Base-by-base conservation (phyloP, 23 tunicate genomes). In the Styela plicata region DNA sequence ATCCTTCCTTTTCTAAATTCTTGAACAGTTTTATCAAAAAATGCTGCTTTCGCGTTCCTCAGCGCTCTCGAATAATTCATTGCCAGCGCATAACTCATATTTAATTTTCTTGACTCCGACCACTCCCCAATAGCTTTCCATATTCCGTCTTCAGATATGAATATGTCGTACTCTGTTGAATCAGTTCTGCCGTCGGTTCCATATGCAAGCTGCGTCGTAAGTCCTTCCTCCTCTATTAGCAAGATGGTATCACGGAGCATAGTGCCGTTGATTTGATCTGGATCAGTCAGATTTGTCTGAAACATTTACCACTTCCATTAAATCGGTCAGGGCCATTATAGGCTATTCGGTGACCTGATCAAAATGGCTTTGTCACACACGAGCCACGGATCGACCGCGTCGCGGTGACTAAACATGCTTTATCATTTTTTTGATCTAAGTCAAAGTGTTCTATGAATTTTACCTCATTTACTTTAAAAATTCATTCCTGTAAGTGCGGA, bases 61-160 rank as follows among this genome's bases (percentile, higher is more conserved):
- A 44, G 33, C 36, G 66, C 36, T 44, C 37, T 76, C 1, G 81
- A 76, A 27, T 33, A 76, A 76, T 76, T 76, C 64, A 76, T 33
- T 0, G 37, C n/a, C 26, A 76, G 33, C 1, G 29, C 66, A 25
- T 26, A 53, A 24, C 63, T 32, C 64, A 76, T 23, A 44, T 76
- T 76, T 44, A 76, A 57, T 29, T 76, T 76, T 24, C 63, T 27
- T 0, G 37, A 22, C 29, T 36, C 52, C 33, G 33, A 26, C 94
- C 88, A 84, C 22, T 26, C 63, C 1, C 94, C 94, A 3, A 89
- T 84, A 5, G 53, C 26, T 21, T 31, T 34, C 94, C 94, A 89
- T 5, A 74, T 52, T 3, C 74, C 34, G n/a, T 74, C 25, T 1
- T 31, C 27, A 19, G 88, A 79, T 10, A 66, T 2, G 19, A 89